Percentiles rank a stretch among this genome's conserved stretches.
These are phyloP conservation scores for Echinarachnius parma DNA, from an alignment of 53 echinoderm and acorn worm species.

Conservation along the genomic window DNA sequence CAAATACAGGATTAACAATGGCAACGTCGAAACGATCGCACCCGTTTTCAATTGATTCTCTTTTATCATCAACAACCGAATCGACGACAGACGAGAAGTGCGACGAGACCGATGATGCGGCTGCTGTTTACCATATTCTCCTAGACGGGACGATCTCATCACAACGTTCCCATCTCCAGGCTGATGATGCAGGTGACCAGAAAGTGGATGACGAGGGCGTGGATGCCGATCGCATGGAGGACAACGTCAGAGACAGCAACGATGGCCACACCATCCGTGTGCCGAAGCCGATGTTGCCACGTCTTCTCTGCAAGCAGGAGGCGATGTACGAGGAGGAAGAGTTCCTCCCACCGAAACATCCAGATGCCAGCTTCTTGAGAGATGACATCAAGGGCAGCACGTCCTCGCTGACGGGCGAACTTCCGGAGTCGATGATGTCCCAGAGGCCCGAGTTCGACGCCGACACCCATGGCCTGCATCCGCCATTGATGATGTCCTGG, in stretches of 20 bases:
- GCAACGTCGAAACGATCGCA: constrained; percentile 13
- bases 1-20: not conserved
- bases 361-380: too few species aligned
- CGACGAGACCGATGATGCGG: not conserved
- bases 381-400: too few species aligned
- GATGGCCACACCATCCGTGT: too few species aligned
- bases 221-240: too few species aligned
- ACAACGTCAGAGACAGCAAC: too few species aligned
- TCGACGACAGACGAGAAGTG: not conserved
- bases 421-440: not conserved
- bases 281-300: too few species aligned
- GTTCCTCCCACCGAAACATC: too few species aligned
- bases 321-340: not conserved
- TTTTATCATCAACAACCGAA: not conserved
- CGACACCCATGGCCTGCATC: not conserved
- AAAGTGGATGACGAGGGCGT: not conserved
- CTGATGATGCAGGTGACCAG: too few species aligned
- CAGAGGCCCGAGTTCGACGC: not conserved
- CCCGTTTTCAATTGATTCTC: constrained; percentile 22
- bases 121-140: not conserved
- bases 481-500: constrained; percentile 12
- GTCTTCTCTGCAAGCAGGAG: not conserved
- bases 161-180: too few species aligned
- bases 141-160: not conserved
- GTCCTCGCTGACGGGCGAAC: not conserved